Evolutionary conservation across 2,888 invertebrate species (phyloP).

Genomic region (Leucozona laternaria): DNA sequence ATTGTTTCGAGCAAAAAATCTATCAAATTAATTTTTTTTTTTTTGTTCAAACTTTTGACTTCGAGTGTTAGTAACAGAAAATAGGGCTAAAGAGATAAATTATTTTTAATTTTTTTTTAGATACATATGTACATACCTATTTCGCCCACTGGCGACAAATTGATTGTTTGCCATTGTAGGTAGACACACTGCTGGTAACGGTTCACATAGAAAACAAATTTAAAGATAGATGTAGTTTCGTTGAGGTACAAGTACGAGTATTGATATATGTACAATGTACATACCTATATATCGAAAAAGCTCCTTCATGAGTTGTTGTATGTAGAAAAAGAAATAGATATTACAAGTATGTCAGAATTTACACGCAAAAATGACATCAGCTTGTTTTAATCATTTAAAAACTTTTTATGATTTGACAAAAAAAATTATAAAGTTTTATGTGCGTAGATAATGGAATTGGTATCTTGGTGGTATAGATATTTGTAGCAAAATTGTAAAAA

Average conservation of each 20-base stretch:
- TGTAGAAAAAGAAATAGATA: slow-evolving; percentile 4
- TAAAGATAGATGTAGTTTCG: not conserved
- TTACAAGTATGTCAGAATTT: slow-evolving; percentile 19
- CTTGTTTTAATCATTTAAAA: slow-evolving; percentile 13
- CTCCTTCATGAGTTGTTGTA: slow-evolving; percentile 2
- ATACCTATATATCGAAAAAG: not conserved
- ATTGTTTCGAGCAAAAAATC: not conserved
- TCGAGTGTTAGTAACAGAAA: slow-evolving; percentile 35
- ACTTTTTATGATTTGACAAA: not conserved
- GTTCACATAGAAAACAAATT: slow-evolving; percentile 32
- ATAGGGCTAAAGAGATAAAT: slow-evolving; percentile 41
- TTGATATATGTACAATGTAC: not conserved
- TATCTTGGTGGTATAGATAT: not conserved
- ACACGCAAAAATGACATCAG: slow-evolving; percentile 26
- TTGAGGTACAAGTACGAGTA: slow-evolving; percentile 17
- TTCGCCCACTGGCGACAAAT: slow-evolving; percentile 67
- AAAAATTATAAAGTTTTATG: not conserved
- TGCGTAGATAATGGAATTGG: slow-evolving; percentile 6
- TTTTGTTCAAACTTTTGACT: not conserved
- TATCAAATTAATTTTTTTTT: not conserved
- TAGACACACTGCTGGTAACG: slow-evolving; percentile 46
- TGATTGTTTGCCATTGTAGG: slow-evolving; percentile 62
- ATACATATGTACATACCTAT: too few relatives aligned
- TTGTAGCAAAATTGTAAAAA: not conserved
- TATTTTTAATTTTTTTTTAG: slow-evolving; percentile 2